Evolutionary conservation across 2,888 invertebrate species (phyloP).

Genomic region (Icerya purchasi): DNA sequence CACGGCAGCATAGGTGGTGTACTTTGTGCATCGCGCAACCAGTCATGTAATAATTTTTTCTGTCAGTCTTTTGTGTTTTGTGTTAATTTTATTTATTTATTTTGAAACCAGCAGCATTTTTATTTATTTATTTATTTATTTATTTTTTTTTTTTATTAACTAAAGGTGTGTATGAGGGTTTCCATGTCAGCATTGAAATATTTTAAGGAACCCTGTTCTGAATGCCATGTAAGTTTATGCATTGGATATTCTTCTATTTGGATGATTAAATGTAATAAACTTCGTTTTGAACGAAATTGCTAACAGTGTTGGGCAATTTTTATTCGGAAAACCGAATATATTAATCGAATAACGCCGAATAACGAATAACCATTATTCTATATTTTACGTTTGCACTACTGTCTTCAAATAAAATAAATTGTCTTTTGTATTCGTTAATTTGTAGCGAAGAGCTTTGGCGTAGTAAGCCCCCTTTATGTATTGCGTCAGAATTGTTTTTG

Average conservation of each 20-base stretch:
- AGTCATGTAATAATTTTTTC: constrained; percentile 13
- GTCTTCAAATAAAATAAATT: neutral
- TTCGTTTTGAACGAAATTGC: neutral
- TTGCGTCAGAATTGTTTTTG: neutral
- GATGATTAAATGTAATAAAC: neutral
- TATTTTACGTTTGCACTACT: neutral
- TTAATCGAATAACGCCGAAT: too few species aligned
- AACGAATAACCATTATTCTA: neutral
- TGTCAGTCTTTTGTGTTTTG: neutral
- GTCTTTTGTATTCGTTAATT: neutral
- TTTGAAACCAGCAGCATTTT: neutral
- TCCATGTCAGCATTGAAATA: neutral
- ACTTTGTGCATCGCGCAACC: neutral
- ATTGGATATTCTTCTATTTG: neutral
- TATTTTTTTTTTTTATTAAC: too few species aligned
- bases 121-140: neutral
- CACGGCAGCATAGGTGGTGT: neutral
- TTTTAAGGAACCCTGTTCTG: neutral
- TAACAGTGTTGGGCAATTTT: too few species aligned
- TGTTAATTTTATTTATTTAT: neutral
- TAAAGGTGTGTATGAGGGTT: too few species aligned
- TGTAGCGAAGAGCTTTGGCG: neutral
- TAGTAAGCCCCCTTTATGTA: neutral
- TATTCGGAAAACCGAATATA: too few species aligned
- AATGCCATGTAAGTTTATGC: neutral